phyloP scores from a whole-genome alignment of 2,888 invertebrate species.

The Campopleginae sp. region DNA sequence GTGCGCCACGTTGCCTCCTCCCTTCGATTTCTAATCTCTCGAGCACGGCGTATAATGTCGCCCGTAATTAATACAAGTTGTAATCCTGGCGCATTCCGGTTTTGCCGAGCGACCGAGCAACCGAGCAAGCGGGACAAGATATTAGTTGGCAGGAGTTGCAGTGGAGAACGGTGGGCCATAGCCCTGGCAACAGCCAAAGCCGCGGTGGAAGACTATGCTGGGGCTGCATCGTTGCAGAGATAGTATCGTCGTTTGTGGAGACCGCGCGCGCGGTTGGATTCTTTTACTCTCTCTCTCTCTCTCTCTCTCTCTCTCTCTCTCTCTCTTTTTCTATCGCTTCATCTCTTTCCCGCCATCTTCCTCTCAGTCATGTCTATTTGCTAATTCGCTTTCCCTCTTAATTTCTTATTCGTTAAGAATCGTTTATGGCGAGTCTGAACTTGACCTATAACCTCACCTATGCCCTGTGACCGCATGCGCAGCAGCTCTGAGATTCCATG shows the following conservation, averaged over 20 bases:
- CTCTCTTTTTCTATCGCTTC: conserved; percentile 50
- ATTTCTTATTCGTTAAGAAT: conserved; percentile 12
- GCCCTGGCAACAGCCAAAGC: conserved; percentile 59
- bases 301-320: conserved; percentile 51
- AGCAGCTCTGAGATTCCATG: neutral
- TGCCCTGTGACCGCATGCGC: neutral
- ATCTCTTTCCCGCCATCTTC: conserved; percentile 50
- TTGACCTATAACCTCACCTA: neutral
- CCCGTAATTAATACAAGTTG: conserved; percentile 84
- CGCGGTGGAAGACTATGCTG: conserved; percentile 41
- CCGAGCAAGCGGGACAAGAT: conserved; percentile 78
- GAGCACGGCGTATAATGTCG: conserved; percentile 80
- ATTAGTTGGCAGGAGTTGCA: conserved; percentile 78
- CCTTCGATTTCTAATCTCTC: conserved; percentile 83
- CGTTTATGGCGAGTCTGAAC: neutral
- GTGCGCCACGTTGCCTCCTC: conserved; percentile 68
- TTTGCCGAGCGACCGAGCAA: conserved; percentile 73
- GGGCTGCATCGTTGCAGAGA: conserved; percentile 73
- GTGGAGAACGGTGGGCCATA: conserved; percentile 65
- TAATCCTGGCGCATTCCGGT: conserved; percentile 82
- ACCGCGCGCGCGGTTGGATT: conserved; percentile 55
- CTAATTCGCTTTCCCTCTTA: conserved; percentile 51
- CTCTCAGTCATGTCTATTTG: conserved; percentile 59
- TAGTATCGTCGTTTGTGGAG: conserved; percentile 81
- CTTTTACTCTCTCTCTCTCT: conserved; percentile 44